Evolutionary conservation across 1,140 invertebrate species (phyloP).

Genomic region (Dermatophagoides farinae): DNA sequence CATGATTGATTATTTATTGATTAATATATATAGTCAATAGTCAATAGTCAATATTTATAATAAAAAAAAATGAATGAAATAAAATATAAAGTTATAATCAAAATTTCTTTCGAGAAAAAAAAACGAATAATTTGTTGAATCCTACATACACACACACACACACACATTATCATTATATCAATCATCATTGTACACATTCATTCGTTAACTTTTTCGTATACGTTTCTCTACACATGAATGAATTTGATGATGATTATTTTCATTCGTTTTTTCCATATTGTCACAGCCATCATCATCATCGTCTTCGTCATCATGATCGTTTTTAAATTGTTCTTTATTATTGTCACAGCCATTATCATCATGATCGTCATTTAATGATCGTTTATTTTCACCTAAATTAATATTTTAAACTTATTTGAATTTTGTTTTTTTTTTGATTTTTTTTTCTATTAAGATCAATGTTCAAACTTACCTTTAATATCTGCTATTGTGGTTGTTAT

Average conservation of each 20-base stretch:
- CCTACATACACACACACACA: not conserved
- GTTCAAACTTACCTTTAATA: not conserved
- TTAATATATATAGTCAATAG: too few relatives aligned
- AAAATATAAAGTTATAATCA: too few relatives aligned
- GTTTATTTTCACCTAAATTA: not conserved
- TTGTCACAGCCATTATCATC: not conserved
- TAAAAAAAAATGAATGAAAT: too few relatives aligned
- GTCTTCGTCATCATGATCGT: not conserved
- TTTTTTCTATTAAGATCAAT: not conserved
- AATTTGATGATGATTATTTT: not conserved
- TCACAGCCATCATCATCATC: not conserved
- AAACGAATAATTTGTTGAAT: not conserved
- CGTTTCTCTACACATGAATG: too few relatives aligned
- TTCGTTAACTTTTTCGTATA: too few relatives aligned
- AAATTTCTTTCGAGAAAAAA: too few relatives aligned
- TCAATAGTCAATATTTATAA: too few relatives aligned
- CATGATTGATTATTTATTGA: too few relatives aligned
- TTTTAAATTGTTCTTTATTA: not conserved
- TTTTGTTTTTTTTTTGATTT: not conserved
- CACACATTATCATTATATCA: not conserved
- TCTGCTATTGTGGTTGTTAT: slow-evolving; percentile 19
- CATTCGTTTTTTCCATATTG: not conserved
- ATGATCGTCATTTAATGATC: not conserved
- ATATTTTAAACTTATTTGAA: not conserved
- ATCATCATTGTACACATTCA: not conserved